A percentile compares a stretch with the other conserved stretches of the same genome.
These are phyloP conservation scores for Caenorhabditis japonica DNA, from an alignment of 2,888 invertebrate species.

Conservation along the genomic window DNA sequence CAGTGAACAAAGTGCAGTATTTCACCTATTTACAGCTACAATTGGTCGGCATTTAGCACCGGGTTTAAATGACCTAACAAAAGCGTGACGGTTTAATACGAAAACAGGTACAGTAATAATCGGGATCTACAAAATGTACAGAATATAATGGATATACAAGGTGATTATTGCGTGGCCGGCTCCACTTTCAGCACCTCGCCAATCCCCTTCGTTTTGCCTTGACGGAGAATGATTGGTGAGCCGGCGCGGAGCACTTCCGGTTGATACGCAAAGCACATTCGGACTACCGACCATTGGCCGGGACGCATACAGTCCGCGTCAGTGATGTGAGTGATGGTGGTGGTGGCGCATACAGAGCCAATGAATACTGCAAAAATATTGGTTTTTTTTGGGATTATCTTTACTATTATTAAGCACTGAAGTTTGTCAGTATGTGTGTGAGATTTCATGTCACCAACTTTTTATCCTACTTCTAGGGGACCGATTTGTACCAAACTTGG, in stretches of 20 bases:
- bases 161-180: constrained; percentile 23
- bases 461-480: too few relatives aligned
- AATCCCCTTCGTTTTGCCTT: constrained; percentile 88
- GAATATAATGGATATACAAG: constrained; percentile 1
- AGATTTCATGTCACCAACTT: too few relatives aligned
- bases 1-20: too few relatives aligned
- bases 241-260: constrained; percentile 79
- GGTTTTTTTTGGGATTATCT: too few relatives aligned
- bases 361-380: constrained; percentile 86
- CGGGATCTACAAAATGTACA: constrained; percentile 35
- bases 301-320: constrained; percentile 80
- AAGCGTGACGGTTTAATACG: constrained; percentile 5
- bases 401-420: too few relatives aligned
- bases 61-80: too few relatives aligned
- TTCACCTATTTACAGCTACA: too few relatives aligned
- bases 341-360: constrained; percentile 94
- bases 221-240: constrained; percentile 87
- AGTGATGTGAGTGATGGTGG: constrained; percentile 83
- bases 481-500: too few relatives aligned
- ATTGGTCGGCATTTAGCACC: too few relatives aligned
- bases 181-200: constrained; percentile 82
- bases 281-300: constrained; percentile 88
- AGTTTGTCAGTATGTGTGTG: too few relatives aligned
- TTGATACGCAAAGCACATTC: constrained; percentile 51
- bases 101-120: background rate